Percentiles rank a stretch among this genome's conserved stretches.
phyloP scores from a whole-genome alignment of 2,113 vertebrate genomes.

The Sylvilagus bachmani region DNA sequence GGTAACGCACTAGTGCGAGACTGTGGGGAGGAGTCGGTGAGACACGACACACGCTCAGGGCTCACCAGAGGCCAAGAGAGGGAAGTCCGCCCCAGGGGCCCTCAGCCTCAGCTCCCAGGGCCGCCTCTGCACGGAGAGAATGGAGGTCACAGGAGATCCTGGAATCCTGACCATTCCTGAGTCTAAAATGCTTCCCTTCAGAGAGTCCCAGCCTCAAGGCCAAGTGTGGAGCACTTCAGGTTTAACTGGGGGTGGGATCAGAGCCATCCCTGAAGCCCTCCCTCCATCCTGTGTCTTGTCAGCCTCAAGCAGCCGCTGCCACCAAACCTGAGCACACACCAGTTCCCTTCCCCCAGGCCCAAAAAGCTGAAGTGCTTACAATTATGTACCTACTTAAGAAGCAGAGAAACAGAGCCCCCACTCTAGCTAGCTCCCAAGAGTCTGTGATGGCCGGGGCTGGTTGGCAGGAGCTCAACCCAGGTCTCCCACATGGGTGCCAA shows the following conservation, averaged over 20 bases:
- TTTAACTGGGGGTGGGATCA: conserved; percentile 13
- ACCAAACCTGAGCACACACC: neutral
- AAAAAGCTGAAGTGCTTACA: neutral
- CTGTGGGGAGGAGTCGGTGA: neutral
- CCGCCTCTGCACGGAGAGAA: no score
- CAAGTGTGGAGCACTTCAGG: conserved; percentile 60
- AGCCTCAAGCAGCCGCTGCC: neutral
- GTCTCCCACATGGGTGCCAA: no score
- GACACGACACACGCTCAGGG: neutral
- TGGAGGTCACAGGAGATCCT: neutral
- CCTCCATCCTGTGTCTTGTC: neutral
- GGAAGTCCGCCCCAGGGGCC: neutral
- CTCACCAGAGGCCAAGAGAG: neutral
- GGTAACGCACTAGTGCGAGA: neutral
- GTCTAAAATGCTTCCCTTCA: conserved; percentile 36
- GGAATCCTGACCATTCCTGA: conserved; percentile 19
- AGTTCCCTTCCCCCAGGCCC: neutral
- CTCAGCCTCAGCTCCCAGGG: neutral
- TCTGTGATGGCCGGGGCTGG: no score
- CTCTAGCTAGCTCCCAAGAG: no score
- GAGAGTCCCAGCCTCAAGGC: neutral
- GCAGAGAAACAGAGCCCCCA: no score
- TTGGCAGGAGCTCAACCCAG: no score
- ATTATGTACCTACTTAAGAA: no score
- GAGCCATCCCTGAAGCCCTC: conserved; percentile 14